phyloP scores from a whole-genome alignment of 2,113 vertebrate species.

The Anser cygnoides region DNA sequence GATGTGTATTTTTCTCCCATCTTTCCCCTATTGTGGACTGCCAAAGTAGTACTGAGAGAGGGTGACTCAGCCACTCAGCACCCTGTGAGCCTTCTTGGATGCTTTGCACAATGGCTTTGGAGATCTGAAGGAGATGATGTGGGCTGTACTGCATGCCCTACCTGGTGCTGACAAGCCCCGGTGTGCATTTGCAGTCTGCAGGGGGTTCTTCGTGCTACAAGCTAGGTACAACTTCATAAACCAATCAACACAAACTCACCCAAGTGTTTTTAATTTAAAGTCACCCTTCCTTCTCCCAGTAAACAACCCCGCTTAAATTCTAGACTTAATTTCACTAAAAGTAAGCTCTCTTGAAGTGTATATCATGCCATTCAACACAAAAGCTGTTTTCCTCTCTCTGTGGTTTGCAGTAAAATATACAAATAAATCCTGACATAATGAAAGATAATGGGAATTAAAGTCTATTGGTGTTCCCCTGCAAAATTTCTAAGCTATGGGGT shows the following conservation, averaged over 20 bases:
- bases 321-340: background rate
- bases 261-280: background rate
- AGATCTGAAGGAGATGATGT: background rate
- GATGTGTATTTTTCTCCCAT: background rate
- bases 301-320: background rate
- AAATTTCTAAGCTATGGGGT: background rate
- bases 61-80: background rate
- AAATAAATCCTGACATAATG: background rate
- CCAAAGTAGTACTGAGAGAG: background rate
- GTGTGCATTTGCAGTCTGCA: background rate
- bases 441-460: background rate
- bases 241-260: background rate
- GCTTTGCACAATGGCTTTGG: background rate
- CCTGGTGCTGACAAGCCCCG: background rate
- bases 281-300: background rate
- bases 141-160: background rate
- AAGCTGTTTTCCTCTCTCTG: background rate
- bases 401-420: background rate
- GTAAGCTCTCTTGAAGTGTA: accelerated
- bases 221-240: background rate
- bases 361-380: background rate
- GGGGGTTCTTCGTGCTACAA: background rate
- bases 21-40: background rate
- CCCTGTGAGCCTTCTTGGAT: background rate
- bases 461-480: background rate